These are phyloP conservation scores for Hypsibius dujardini DNA, from an alignment of 1,140 invertebrate species.

Conservation along the genomic window DNA sequence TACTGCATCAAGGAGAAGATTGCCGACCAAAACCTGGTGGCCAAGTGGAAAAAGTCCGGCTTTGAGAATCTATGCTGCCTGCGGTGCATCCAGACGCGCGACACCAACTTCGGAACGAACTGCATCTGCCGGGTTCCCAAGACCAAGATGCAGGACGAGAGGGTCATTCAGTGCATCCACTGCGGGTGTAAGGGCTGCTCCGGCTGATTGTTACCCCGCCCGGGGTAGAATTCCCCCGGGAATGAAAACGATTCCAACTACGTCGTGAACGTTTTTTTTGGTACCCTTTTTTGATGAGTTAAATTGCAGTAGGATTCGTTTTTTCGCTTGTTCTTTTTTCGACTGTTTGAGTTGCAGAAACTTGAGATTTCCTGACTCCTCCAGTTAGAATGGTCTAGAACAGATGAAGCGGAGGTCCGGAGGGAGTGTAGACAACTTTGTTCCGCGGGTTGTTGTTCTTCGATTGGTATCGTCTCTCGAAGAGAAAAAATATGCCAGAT, in stretches of 20 bases:
- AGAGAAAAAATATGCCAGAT: no score
- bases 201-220: conserved; percentile 37
- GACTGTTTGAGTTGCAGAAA: no score
- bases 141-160: conserved; percentile 81
- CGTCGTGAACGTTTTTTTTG: neutral
- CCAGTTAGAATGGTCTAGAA: no score
- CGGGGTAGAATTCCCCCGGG: no score
- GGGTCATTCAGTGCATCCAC: conserved; percentile 73
- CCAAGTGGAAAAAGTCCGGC: conserved; percentile 99
- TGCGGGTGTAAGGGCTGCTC: conserved; percentile 92
- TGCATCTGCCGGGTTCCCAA: conserved; percentile 98
- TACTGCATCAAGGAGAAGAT: conserved; percentile 93
- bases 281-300: neutral
- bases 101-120: conserved; percentile 98
- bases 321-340: no score
- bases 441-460: no score
- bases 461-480: no score
- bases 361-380: no score
- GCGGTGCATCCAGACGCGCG: conserved; percentile 91
- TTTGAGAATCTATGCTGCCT: conserved; percentile 98
- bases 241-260: no score
- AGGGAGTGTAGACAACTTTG: no score
- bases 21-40: conserved; percentile 89
- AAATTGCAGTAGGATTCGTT: no score
- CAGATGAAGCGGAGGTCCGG: no score